phyloP scores from a whole-genome alignment of 2,888 invertebrate genomes.

The Hemistola chrysoprasaria region DNA sequence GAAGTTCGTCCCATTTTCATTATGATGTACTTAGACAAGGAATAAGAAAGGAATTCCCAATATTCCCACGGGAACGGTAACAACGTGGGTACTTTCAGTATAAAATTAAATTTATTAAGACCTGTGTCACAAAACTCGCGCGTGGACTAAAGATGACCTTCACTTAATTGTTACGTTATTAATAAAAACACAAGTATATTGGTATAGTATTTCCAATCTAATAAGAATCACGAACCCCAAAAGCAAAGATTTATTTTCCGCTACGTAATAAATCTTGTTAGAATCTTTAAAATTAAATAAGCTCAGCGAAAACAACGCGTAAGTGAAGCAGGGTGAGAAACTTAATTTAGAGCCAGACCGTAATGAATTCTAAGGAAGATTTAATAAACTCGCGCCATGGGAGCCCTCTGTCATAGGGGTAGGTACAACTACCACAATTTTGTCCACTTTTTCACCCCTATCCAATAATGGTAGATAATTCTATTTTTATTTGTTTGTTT shows the following conservation, averaged over 20 bases:
- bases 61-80: too few species aligned
- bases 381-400: slow-evolving; percentile 56
- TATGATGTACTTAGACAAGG: too few species aligned
- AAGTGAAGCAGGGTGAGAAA: slow-evolving; percentile 55
- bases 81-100: too few species aligned
- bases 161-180: too few species aligned
- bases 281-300: slow-evolving; percentile 53
- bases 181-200: too few species aligned
- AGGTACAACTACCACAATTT: slow-evolving; percentile 41
- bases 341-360: slow-evolving; percentile 60
- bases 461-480: slow-evolving; percentile 32
- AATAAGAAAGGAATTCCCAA: too few species aligned
- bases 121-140: too few species aligned
- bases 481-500: slow-evolving; percentile 30
- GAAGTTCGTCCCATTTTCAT: too few species aligned
- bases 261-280: slow-evolving; percentile 43
- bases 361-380: slow-evolving; percentile 68
- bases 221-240: slow-evolving; percentile 4
- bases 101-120: too few species aligned
- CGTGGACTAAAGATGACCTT: too few species aligned
- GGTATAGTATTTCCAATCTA: too few species aligned
- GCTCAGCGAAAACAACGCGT: slow-evolving; percentile 48
- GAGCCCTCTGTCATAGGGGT: slow-evolving; percentile 43
- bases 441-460: slow-evolving; percentile 42
- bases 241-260: slow-evolving; percentile 15